These are phyloP conservation scores for Noctuana brunneofusca DNA, from an alignment of 2,888 invertebrate species.

Conservation along the genomic window DNA sequence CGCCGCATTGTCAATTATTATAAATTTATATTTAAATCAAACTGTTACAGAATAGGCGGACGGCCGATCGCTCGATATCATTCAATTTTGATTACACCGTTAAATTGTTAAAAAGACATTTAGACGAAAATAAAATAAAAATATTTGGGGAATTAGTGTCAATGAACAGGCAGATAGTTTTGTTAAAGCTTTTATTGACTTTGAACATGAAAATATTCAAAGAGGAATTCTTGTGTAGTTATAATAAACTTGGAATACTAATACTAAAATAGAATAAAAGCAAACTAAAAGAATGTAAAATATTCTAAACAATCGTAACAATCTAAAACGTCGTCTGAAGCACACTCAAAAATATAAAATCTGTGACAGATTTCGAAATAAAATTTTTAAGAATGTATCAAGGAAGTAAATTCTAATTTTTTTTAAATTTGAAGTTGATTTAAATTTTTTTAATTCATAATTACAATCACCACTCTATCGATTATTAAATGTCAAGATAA, in stretches of 20 bases:
- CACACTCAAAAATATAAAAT: background rate
- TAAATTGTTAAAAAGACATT: background rate
- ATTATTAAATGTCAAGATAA: no score
- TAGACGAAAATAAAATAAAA: background rate
- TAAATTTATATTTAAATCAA: constrained; percentile 18
- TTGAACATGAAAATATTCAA: background rate
- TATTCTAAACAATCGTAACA: no score
- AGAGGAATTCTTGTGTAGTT: background rate
- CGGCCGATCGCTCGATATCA: background rate
- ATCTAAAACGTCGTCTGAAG: no score
- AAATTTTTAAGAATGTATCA: no score
- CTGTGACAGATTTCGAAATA: no score
- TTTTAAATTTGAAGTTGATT: no score
- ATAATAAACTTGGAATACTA: no score
- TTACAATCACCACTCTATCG: no score
- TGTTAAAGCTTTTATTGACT: background rate
- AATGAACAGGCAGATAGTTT: background rate
- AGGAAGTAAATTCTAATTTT: no score
- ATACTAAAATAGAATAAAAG: no score
- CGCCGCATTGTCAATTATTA: background rate
- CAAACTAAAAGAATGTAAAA: background rate
- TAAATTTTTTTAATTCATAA: no score
- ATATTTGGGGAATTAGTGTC: background rate
- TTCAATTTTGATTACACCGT: background rate
- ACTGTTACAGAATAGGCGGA: background rate